phyloP scores from a whole-genome alignment of 2,888 invertebrate genomes.

The Pristionchus exspectatus region DNA sequence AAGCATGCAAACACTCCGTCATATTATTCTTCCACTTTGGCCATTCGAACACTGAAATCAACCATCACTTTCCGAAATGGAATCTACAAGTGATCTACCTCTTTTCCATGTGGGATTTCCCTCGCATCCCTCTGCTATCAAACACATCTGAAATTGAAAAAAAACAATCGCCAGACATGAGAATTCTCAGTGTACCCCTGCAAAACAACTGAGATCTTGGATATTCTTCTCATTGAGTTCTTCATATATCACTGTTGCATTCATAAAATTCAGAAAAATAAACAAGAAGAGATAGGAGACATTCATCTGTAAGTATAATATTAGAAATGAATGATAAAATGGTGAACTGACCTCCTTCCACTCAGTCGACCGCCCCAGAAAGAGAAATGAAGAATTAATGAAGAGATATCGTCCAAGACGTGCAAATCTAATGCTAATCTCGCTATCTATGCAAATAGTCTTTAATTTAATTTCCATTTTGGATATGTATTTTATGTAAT shows the following conservation, averaged over 20 bases:
- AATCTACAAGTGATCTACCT: neutral
- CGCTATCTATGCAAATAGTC: neutral
- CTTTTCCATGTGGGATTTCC: slow-evolving; percentile 6
- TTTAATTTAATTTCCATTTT: neutral
- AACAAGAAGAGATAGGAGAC: neutral
- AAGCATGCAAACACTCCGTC: neutral
- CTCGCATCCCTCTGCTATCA: slow-evolving; percentile 7
- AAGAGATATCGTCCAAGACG: neutral
- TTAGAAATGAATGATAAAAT: neutral
- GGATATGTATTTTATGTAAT: neutral
- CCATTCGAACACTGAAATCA: slow-evolving; percentile 5
- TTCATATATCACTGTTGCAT: neutral
- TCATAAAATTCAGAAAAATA: neutral
- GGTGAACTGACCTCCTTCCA: neutral
- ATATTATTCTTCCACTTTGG: neutral
- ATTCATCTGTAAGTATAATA: neutral
- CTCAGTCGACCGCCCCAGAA: neutral
- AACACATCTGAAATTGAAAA: neutral
- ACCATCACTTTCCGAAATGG: neutral
- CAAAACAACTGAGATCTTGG: slow-evolving; percentile 5
- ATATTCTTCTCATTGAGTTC: neutral
- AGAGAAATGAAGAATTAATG: neutral
- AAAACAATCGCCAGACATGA: neutral
- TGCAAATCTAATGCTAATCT: neutral
- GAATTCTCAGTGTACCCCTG: neutral